phyloP scores from a whole-genome alignment of 2,888 invertebrate species.

The Isoperla grammatica region DNA sequence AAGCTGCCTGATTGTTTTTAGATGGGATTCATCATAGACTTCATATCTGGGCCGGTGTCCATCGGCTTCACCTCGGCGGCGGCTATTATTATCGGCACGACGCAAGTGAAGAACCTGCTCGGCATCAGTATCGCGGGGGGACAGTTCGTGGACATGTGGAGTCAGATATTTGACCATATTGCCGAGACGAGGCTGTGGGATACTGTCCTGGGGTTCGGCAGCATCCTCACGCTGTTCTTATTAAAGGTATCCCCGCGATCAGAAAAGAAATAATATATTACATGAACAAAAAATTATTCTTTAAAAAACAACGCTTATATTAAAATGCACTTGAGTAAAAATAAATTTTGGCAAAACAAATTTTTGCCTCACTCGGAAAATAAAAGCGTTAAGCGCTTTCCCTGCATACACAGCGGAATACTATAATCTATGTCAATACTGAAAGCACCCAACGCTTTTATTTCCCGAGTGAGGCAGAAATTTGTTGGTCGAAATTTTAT shows the following conservation, averaged over 20 bases:
- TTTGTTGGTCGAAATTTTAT: no score
- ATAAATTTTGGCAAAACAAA: no score
- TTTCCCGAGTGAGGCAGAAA: no score
- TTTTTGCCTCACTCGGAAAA: no score
- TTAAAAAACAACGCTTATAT: no score
- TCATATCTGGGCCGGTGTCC: conserved; percentile 75
- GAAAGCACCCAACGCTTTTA: no score
- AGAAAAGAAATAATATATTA: no score
- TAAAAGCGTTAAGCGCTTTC: no score
- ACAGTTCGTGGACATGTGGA: conserved; percentile 67
- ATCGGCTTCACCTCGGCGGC: conserved; percentile 79
- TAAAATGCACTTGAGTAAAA: no score
- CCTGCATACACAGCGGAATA: no score
- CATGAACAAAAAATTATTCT: no score
- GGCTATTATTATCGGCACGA: conserved; percentile 74
- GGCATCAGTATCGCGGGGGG: conserved; percentile 63
- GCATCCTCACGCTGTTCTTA: conserved; percentile 62
- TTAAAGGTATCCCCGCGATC: conserved; percentile 67
- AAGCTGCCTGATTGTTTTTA: background rate
- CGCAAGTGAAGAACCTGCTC: conserved; percentile 70
- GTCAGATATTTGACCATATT: conserved; percentile 63
- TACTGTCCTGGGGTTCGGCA: conserved; percentile 59
- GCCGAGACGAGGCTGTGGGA: conserved; percentile 66
- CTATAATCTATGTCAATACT: no score
- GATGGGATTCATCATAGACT: conserved; percentile 66